phyloP scores from a whole-genome alignment of 2,113 vertebrate genomes.

The Oryzias woworae region DNA sequence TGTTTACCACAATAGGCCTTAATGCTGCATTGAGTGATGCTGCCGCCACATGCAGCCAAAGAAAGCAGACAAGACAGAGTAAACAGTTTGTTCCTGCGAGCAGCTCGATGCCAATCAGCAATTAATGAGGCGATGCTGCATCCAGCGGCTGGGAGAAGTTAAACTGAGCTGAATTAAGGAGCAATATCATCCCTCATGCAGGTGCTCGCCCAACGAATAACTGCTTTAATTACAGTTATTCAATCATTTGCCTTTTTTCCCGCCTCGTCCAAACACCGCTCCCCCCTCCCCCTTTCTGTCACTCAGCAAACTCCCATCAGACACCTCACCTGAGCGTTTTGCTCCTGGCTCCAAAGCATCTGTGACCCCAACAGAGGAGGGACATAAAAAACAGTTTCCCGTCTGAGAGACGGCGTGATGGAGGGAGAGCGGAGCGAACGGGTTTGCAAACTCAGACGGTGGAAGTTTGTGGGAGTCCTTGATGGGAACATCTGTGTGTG shows the following conservation, averaged over 20 bases:
- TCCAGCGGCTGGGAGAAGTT: constrained; percentile 81
- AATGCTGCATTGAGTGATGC: constrained; percentile 56
- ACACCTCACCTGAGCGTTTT: constrained; percentile 83
- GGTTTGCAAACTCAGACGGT: constrained; percentile 82
- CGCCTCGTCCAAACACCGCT: constrained; percentile 79
- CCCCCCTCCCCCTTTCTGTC: constrained; percentile 93
- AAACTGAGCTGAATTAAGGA: constrained; percentile 84
- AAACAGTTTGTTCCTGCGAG: constrained; percentile 81
- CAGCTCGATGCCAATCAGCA: constrained; percentile 83
- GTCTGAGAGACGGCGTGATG: constrained; percentile 75
- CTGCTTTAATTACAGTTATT: constrained; percentile 99
- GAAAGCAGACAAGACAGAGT: constrained; percentile 74
- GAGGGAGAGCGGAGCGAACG: constrained; percentile 79
- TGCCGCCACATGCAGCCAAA: constrained; percentile 56
- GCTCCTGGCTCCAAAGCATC: constrained; percentile 63
- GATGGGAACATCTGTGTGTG: constrained; percentile 95
- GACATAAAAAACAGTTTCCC: constrained; percentile 52
- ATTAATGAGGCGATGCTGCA: constrained; percentile 83
- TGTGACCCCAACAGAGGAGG: constrained; percentile 69
- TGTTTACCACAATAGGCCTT: constrained; percentile 62
- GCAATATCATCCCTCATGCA: constrained; percentile 86
- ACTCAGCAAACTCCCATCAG: constrained; percentile 88
- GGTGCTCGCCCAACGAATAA: constrained; percentile 98
- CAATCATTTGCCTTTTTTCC: constrained; percentile 93
- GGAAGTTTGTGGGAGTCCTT: constrained; percentile 78